Conservation (phyloP, 1,140 invertebrate genomes). For the Oscheius sp. region DNA sequence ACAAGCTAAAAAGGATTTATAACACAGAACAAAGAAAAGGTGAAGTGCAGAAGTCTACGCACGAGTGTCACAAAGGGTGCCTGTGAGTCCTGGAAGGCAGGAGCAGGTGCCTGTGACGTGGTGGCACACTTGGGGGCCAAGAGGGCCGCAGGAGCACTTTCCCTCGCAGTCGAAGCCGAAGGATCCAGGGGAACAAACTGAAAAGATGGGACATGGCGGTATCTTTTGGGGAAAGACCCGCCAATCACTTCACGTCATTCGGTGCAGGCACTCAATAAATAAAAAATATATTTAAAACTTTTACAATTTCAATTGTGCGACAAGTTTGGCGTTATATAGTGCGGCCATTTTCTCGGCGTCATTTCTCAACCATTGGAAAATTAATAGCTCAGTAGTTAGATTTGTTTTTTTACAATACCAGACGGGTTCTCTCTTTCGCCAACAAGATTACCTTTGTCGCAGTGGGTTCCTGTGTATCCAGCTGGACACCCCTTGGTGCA, state of each 20-base stretch:
- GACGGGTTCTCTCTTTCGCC: too few relatives aligned
- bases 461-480: slow-evolving; percentile 39
- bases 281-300: neutral
- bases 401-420: too few relatives aligned
- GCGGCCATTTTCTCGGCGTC: neutral
- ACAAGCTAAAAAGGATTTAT: slow-evolving; percentile 60
- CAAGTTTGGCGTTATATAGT: neutral
- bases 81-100: slow-evolving; percentile 50
- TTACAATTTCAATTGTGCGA: neutral
- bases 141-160: slow-evolving; percentile 47
- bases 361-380: too few relatives aligned
- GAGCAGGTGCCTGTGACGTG: slow-evolving; percentile 55
- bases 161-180: slow-evolving; percentile 50
- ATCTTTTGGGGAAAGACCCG: neutral
- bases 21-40: slow-evolving; percentile 5
- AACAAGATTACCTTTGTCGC: slow-evolving; percentile 30
- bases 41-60: slow-evolving; percentile 5
- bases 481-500: slow-evolving; percentile 47
- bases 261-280: neutral
- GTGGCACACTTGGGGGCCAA: slow-evolving; percentile 56
- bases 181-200: slow-evolving; percentile 50
- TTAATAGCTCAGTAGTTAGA: too few relatives aligned
- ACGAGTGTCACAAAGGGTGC: slow-evolving; percentile 53
- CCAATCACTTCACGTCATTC: slow-evolving; percentile 18
- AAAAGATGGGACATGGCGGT: slow-evolving; percentile 20